Percentiles rank a stretch among this genome's conserved stretches.
Evolutionary conservation across 2,113 vertebrate genomes (phyloP).

Genomic region (Calidris pugnax): DNA sequence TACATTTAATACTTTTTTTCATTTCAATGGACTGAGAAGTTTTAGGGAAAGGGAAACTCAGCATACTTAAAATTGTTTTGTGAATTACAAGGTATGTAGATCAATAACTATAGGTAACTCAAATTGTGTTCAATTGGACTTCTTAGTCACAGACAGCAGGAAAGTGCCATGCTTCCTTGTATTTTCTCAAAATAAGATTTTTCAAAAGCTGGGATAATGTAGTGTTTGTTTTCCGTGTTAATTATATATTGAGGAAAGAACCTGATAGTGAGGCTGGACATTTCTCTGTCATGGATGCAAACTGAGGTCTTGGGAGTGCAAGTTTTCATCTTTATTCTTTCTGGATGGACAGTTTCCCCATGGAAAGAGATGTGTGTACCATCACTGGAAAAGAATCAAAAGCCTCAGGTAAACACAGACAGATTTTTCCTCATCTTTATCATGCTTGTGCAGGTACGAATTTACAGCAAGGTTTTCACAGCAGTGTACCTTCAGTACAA

Average conservation of each 20-base stretch:
- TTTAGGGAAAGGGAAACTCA: background rate
- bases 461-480: slow-evolving; percentile 11
- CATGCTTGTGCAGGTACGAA: background rate
- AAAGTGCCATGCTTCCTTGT: background rate
- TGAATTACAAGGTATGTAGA: background rate
- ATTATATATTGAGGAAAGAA: background rate
- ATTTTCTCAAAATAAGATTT: background rate
- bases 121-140: background rate
- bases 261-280: background rate
- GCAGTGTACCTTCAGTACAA: background rate
- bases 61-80: background rate
- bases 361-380: background rate
- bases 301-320: background rate
- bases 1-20: background rate
- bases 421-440: background rate
- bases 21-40: background rate
- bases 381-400: background rate
- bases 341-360: background rate
- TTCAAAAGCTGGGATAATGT: background rate
- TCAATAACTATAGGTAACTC: background rate
- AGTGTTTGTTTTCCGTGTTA: background rate
- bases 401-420: background rate
- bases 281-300: background rate
- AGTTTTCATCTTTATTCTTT: background rate
- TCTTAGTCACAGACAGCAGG: background rate